Percentiles rank a stretch among this genome's conserved stretches.
Conservation (phyloP, 2,113 vertebrate species). For the Gallinago undulata region DNA sequence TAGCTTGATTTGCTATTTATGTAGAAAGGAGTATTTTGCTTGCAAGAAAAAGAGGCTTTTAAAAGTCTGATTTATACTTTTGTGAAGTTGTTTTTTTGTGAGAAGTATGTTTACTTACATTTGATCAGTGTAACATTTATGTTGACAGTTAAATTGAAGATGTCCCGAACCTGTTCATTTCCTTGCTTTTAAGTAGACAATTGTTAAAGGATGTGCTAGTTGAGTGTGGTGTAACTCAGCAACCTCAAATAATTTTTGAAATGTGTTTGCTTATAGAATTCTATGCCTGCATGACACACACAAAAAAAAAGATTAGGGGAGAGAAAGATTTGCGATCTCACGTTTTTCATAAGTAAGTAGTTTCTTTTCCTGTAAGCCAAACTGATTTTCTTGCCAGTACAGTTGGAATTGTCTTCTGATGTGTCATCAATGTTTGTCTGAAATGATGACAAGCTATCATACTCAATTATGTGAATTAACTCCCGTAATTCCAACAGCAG, state of each 20-base stretch:
- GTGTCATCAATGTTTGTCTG: background rate
- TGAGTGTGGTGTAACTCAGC: background rate
- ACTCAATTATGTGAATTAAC: background rate
- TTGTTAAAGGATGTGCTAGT: background rate
- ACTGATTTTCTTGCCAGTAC: background rate
- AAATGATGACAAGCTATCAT: background rate
- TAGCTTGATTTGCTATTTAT: background rate
- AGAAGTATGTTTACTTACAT: background rate
- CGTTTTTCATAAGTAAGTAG: background rate
- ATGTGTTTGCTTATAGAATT: background rate
- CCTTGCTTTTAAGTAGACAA: background rate
- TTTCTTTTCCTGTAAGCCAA: background rate
- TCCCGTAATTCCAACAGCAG: background rate
- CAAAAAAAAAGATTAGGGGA: background rate
- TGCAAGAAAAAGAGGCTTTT: background rate
- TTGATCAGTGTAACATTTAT: background rate
- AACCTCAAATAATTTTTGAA: background rate
- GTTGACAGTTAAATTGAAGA: background rate
- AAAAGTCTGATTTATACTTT: background rate
- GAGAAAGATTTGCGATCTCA: background rate
- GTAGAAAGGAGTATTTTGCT: background rate
- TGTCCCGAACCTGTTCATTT: background rate
- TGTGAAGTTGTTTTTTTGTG: background rate
- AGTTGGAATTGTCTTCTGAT: background rate
- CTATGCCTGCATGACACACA: background rate